A percentile compares a stretch with the other conserved stretches of the same genome.
These are phyloP conservation scores for Hemicentrotus pulcherrimus DNA, from an alignment of 35 echinoderm and acorn worm species.

Conservation along the genomic window DNA sequence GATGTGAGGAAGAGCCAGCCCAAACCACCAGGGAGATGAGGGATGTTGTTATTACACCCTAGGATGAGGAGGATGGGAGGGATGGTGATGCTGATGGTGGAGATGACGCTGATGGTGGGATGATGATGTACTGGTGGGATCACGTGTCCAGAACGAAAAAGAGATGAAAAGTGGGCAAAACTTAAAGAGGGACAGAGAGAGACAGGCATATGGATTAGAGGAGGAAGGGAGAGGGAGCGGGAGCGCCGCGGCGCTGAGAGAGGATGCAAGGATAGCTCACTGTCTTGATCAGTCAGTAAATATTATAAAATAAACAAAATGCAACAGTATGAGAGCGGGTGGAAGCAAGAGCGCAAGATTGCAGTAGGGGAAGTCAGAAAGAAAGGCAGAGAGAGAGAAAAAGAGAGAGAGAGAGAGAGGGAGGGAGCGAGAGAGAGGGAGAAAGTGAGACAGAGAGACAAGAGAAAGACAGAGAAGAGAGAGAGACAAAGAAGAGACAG, in stretches of 20 bases:
- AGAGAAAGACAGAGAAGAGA: too few species aligned
- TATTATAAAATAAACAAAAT: background rate
- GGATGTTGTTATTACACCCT: constrained; percentile 46
- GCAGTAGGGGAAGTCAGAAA: background rate
- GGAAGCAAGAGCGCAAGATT: background rate
- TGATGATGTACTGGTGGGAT: constrained; percentile 25
- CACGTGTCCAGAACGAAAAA: background rate
- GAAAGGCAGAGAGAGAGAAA: too few species aligned
- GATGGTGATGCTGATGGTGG: constrained; percentile 6
- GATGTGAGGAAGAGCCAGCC: constrained; percentile 20
- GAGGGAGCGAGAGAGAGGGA: too few species aligned
- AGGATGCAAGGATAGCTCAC: background rate
- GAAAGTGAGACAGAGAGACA: too few species aligned
- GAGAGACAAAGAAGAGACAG: too few species aligned
- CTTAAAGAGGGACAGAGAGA: background rate
- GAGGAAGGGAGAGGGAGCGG: background rate
- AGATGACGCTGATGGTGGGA: constrained; percentile 10
- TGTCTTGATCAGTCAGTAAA: background rate
- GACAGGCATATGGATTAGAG: background rate
- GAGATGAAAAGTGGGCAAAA: background rate
- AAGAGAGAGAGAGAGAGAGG: too few species aligned
- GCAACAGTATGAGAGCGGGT: background rate
- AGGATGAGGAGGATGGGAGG: background rate
- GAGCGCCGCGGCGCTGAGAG: background rate
- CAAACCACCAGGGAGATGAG: background rate